phyloP scores from a whole-genome alignment of 2,797 vertebrate genomes.

The Petrocephalus sullivani region DNA sequence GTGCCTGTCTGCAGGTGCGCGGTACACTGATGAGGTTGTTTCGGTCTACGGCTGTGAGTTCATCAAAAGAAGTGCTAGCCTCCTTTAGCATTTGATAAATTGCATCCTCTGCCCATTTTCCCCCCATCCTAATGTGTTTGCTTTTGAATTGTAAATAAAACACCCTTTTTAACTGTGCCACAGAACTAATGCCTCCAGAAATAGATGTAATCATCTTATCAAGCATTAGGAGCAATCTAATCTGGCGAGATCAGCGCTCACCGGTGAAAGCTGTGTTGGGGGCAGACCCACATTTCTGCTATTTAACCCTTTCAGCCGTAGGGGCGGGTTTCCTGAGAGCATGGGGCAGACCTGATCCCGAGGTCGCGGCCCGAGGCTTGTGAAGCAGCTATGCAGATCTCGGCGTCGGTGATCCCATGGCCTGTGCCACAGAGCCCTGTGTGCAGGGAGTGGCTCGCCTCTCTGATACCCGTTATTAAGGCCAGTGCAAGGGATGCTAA shows the following conservation, averaged over 20 bases:
- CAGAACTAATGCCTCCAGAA: slow-evolving; percentile 75
- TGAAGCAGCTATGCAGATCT: not conserved
- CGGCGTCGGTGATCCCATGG: not conserved
- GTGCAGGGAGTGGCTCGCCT: not conserved
- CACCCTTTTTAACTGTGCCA: slow-evolving; percentile 53
- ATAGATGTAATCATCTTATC: slow-evolving; percentile 84
- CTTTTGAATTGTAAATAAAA: slow-evolving; percentile 50
- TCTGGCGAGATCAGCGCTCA: slow-evolving; percentile 53
- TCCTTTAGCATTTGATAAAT: not conserved
- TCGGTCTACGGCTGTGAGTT: not conserved
- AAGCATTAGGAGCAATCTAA: slow-evolving; percentile 77
- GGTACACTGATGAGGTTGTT: not conserved
- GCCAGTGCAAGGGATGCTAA: not conserved
- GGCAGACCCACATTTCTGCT: slow-evolving; percentile 43
- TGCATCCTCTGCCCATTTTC: not conserved
- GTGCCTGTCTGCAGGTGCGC: not conserved
- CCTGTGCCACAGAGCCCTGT: not conserved
- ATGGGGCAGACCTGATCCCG: not conserved
- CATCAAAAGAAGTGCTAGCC: slow-evolving; percentile 8
- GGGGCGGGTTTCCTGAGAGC: not conserved
- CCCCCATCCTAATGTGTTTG: not conserved
- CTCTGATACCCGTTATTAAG: not conserved
- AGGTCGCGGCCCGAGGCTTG: not conserved
- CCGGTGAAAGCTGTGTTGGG: slow-evolving; percentile 47
- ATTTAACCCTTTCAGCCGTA: slow-evolving; percentile 49